phyloP scores from a whole-genome alignment of 2,797 vertebrate species.

The Urosaurus nigricauda region DNA sequence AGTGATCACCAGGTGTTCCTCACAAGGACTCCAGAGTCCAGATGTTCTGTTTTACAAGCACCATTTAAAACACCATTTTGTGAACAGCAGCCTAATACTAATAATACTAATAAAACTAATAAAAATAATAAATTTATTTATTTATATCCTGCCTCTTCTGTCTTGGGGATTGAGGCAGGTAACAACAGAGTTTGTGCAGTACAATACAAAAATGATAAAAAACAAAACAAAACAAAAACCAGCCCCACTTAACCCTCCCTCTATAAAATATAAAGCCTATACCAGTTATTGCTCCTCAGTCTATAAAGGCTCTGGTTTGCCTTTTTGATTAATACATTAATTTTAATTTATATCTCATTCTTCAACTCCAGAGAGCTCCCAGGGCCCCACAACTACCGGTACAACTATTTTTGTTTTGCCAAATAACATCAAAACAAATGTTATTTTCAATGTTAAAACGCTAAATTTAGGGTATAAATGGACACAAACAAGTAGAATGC shows the following conservation, averaged over 20 bases:
- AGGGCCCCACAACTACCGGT: neutral
- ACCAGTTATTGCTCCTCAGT: neutral
- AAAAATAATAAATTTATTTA: no score
- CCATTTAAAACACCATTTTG: neutral
- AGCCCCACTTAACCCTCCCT: no score
- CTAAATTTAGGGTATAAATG: neutral
- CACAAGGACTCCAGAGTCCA: neutral
- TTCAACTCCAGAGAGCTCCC: neutral
- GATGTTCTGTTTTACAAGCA: neutral
- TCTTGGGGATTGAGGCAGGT: no score
- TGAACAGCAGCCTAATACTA: neutral
- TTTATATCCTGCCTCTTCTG: no score
- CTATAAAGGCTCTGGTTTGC: neutral
- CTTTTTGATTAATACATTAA: neutral
- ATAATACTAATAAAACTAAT: no score
- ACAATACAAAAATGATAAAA: no score
- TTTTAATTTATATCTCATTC: neutral
- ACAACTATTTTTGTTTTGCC: neutral
- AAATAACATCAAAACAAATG: neutral
- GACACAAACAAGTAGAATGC: neutral
- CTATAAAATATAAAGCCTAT: no score
- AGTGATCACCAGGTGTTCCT: neutral
- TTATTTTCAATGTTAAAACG: neutral
- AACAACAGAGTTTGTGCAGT: no score
- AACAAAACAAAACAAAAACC: no score